Conservation (phyloP, 2,888 invertebrate species). For the Pantelozetes paolii region DNA sequence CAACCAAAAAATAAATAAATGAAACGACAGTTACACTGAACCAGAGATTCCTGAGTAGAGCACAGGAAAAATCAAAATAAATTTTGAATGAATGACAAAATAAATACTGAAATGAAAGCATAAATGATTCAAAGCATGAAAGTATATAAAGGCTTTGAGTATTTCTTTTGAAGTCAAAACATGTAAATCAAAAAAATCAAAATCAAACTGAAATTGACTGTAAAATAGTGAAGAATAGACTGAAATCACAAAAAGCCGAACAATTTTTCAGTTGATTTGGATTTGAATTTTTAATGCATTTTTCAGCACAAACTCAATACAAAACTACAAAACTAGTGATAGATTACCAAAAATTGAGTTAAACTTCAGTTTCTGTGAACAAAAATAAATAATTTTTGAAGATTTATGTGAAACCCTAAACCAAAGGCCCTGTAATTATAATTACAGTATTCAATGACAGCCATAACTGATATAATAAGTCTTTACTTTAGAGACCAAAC, state of each 20-base stretch:
- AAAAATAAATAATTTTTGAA: neutral
- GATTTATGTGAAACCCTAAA: neutral
- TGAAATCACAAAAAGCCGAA: no score
- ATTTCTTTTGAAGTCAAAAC: no score
- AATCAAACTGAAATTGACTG: neutral
- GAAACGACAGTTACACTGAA: neutral
- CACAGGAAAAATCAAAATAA: neutral
- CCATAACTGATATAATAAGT: neutral
- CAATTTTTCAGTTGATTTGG: no score
- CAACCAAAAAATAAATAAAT: neutral
- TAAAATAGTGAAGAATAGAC: neutral
- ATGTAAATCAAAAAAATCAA: neutral
- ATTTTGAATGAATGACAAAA: conserved; percentile 1
- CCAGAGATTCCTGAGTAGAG: neutral
- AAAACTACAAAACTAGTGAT: neutral
- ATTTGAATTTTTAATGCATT: no score
- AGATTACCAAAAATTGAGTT: neutral
- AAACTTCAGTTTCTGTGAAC: neutral
- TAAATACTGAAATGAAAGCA: neutral
- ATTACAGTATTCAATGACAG: neutral
- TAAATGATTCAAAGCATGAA: neutral
- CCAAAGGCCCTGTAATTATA: conserved; percentile 1
- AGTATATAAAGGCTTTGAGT: no score
- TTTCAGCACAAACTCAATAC: neutral
- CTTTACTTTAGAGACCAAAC: neutral